Evolutionary conservation across 2,888 invertebrate genomes (phyloP), one percentile per base, ranked within the genome.

Genomic region (Branchipolynoe longqiensis): DNA sequence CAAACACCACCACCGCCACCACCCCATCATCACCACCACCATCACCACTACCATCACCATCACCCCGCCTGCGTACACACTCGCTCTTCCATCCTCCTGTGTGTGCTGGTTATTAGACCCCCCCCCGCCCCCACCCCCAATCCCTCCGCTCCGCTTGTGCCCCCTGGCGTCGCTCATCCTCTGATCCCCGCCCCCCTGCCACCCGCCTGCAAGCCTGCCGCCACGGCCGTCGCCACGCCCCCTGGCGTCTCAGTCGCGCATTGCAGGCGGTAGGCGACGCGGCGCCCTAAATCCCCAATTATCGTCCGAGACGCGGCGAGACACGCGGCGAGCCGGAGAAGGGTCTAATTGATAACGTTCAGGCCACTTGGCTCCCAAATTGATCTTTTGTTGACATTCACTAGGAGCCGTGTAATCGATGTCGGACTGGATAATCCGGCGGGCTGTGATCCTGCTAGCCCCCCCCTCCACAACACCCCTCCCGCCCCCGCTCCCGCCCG

Each of bases 311-410:
- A 14, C 48, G n/a, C 48, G 25, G 41, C 25, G 78, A 12, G 69
- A 38, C 69, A 28, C 8, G 78, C 41, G 78, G 14, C 78, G 48
- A 31, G 41, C 48, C 25, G 14, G 78, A 41, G 48, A 41, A 31
- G 78, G 14, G 48, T 73, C 48, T 78, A 78, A 78, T 48, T 78
- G 78, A 78, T 54, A 48, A 33, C 78, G 78, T 78, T 78, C 78
- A 78, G 2, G 78, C 78, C 78, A 78, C 78, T 78, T 78, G 78
- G 48, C 78, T 78, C 41, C 78, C 48, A 78, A 78, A 78, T 78
- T 78, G 78, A 78, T 78, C 78, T 78, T 78, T 78, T 78, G 78
- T 78, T 78, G 78, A 78, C 78, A 78, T 78, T 41, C 48, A 54
- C 48, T 28, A 14, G 48, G 28, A 14, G 28, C 48, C 78, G 28